These are phyloP conservation scores for Pagrus major DNA, from an alignment of 2,113 vertebrate species.

Conservation along the genomic window DNA sequence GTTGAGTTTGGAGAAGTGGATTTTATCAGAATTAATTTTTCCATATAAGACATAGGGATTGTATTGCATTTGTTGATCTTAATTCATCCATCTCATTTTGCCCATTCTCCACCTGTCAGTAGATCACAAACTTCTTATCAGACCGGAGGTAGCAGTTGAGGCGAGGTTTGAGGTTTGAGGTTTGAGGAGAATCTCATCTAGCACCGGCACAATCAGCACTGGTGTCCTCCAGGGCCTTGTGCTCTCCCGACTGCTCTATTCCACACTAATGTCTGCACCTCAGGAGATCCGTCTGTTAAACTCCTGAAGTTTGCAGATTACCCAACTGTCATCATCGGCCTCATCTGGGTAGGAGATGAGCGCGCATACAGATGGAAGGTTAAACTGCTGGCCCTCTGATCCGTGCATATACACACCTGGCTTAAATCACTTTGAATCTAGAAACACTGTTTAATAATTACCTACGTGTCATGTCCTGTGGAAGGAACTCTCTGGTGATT, in stretches of 20 bases:
- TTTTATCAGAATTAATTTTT: not conserved
- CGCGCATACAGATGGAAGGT: not conserved
- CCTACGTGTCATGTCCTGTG: too few species aligned
- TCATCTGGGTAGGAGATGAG: too few species aligned
- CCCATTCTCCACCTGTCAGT: not conserved
- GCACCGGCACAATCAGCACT: too few species aligned
- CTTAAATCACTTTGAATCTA: not conserved
- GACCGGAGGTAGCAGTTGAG: not conserved
- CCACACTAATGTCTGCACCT: too few species aligned
- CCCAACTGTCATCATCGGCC: too few species aligned
- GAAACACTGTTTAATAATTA: not conserved
- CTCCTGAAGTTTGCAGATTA: too few species aligned
- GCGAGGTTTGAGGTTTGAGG: too few species aligned
- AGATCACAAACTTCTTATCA: not conserved
- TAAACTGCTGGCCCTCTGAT: not conserved
- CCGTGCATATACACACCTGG: too few species aligned
- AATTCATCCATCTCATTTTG: not conserved
- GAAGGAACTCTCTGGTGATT: not conserved
- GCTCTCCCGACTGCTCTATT: too few species aligned
- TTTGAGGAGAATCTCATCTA: too few species aligned
- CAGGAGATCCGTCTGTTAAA: too few species aligned
- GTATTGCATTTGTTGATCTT: not conserved
- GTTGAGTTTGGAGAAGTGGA: not conserved
- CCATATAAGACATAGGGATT: not conserved
- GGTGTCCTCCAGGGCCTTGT: too few species aligned